Conservation (phyloP, 1,140 invertebrate genomes). For the Ceratosolen solmsi region DNA sequence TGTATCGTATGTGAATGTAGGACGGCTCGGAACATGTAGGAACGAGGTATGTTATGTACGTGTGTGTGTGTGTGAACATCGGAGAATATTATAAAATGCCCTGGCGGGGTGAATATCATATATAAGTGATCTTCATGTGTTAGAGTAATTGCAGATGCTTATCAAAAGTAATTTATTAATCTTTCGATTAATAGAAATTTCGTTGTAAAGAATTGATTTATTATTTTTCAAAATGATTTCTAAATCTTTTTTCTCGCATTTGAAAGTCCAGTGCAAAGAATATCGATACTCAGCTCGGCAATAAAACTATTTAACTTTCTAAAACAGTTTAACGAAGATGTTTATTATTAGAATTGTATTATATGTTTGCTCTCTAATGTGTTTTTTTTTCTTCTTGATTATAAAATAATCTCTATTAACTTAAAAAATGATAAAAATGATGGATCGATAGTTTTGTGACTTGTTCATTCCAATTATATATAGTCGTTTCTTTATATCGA, state of each 20-base stretch:
- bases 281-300: not conserved
- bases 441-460: too few relatives aligned
- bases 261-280: not conserved
- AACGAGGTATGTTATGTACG: not conserved
- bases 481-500: too few relatives aligned
- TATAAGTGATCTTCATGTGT: not conserved
- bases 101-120: not conserved
- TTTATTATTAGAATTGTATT: not conserved
- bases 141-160: not conserved
- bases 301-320: conserved; percentile 11
- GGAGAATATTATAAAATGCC: not conserved
- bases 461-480: too few relatives aligned
- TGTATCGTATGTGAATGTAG: not conserved
- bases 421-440: too few relatives aligned
- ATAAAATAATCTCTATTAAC: too few relatives aligned
- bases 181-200: not conserved
- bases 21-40: not conserved
- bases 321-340: not conserved
- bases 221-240: not conserved
- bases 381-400: too few relatives aligned
- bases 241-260: not conserved
- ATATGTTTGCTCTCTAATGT: not conserved
- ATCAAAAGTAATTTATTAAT: not conserved
- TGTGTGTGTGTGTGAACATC: too few relatives aligned
- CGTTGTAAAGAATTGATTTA: not conserved